Evolutionary conservation across 2,797 vertebrate genomes (phyloP).

Genomic region (Sitta carolinensis): DNA sequence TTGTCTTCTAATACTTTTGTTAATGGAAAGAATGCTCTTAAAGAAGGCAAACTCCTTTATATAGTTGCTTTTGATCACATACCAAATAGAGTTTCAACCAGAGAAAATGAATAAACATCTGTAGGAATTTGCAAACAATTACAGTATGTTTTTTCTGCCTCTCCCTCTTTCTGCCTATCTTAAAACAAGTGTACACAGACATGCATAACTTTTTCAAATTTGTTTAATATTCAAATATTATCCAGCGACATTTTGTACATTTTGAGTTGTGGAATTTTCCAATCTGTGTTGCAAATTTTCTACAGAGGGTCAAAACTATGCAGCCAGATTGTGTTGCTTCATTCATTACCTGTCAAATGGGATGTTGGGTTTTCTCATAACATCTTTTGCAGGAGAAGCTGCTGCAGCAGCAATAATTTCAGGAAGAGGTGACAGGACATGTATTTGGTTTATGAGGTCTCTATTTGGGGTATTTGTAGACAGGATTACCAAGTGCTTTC

Average conservation of each 20-base stretch:
- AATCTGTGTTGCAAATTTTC: background rate
- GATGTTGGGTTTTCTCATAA: background rate
- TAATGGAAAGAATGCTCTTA: conserved; percentile 55
- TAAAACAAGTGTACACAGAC: background rate
- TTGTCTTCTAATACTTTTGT: background rate
- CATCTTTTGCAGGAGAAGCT: background rate
- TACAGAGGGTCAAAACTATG: background rate
- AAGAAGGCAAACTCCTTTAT: conserved; percentile 14
- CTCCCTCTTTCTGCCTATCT: background rate
- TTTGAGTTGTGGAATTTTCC: background rate
- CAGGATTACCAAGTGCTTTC: background rate
- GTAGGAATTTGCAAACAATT: conserved; percentile 35
- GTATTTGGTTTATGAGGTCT: background rate
- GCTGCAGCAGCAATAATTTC: background rate
- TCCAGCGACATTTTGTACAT: background rate
- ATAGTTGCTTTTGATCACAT: conserved; percentile 34
- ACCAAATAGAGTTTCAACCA: conserved; percentile 30
- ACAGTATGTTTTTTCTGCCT: background rate
- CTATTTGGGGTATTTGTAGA: background rate
- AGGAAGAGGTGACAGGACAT: background rate
- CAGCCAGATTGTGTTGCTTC: background rate
- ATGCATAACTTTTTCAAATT: background rate
- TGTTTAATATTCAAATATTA: conserved; percentile 1
- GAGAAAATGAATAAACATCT: conserved; percentile 42
- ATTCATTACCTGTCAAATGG: background rate